Evolutionary conservation across 2,888 invertebrate species (phyloP).

Genomic region (Cerastoderma edule): DNA sequence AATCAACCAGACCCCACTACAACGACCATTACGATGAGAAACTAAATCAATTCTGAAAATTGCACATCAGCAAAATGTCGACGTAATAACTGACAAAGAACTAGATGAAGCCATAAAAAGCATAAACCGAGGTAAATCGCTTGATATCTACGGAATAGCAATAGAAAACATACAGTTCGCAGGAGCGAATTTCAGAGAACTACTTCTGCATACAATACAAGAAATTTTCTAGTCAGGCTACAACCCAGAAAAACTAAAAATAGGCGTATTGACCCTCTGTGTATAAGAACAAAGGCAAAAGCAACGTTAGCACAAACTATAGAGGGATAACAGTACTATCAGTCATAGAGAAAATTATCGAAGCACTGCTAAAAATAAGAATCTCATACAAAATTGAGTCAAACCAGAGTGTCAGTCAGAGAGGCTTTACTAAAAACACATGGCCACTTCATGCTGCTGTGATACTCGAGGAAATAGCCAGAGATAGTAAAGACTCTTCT

Average conservation of each 20-base stretch:
- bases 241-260: conserved; percentile 17
- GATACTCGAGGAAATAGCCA: not conserved
- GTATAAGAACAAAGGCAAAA: conserved; percentile 34
- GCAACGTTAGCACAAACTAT: conserved; percentile 4
- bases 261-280: conserved; percentile 20
- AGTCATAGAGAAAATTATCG: conserved; percentile 22
- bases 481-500: conserved; percentile 1
- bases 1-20: too few species aligned
- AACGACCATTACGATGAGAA: too few species aligned
- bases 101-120: conserved; percentile 20
- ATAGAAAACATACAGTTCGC: conserved; percentile 28
- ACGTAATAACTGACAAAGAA: conserved; percentile 14
- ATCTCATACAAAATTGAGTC: not conserved
- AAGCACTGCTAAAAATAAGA: not conserved
- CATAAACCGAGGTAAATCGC: conserved; percentile 34
- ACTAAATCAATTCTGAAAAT: too few species aligned
- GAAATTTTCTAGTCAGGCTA: conserved; percentile 9
- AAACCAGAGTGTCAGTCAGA: not conserved
- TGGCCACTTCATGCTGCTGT: conserved; percentile 22
- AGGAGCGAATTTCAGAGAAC: not conserved
- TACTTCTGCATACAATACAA: not conserved
- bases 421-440: conserved; percentile 25
- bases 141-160: conserved; percentile 25
- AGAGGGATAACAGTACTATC: conserved; percentile 27
- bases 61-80: not conserved